Conservation (phyloP, 2,113 vertebrate species). For the Gavialis gangeticus region DNA sequence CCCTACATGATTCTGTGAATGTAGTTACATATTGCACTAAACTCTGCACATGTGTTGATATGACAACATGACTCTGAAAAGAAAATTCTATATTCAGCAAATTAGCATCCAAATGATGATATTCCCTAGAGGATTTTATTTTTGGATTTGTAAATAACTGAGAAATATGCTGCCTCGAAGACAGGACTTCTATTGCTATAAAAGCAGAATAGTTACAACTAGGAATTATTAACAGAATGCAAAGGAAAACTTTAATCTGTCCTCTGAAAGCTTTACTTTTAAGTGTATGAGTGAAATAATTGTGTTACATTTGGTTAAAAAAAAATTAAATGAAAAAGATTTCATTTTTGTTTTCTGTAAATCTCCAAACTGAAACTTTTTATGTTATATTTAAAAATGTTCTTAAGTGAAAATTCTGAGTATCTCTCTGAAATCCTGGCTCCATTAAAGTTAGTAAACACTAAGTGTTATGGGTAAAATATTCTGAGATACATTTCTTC, state of each 20-base stretch:
- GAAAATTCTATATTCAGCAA: conserved; percentile 28
- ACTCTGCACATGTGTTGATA: conserved; percentile 35
- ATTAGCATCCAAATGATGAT: background rate
- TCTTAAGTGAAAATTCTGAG: background rate
- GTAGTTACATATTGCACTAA: background rate
- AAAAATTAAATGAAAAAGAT: background rate
- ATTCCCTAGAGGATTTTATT: background rate
- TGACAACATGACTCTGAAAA: conserved; percentile 58
- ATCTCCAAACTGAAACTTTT: background rate
- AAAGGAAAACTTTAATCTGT: background rate
- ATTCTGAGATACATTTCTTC: background rate
- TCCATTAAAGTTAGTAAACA: background rate
- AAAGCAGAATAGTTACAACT: background rate
- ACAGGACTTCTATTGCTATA: background rate
- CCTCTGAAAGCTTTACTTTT: background rate
- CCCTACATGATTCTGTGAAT: background rate
- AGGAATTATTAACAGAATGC: background rate
- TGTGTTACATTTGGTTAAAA: background rate
- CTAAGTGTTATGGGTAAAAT: background rate
- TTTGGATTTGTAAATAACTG: background rate
- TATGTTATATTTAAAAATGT: rapidly evolving
- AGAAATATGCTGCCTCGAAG: background rate
- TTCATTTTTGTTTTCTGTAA: background rate
- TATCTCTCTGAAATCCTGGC: background rate
- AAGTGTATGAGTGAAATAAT: background rate